Evolutionary conservation across 2,888 invertebrate species (phyloP), one percentile per base, ranked within the genome.

Genomic region (Clanis bilineata): DNA sequence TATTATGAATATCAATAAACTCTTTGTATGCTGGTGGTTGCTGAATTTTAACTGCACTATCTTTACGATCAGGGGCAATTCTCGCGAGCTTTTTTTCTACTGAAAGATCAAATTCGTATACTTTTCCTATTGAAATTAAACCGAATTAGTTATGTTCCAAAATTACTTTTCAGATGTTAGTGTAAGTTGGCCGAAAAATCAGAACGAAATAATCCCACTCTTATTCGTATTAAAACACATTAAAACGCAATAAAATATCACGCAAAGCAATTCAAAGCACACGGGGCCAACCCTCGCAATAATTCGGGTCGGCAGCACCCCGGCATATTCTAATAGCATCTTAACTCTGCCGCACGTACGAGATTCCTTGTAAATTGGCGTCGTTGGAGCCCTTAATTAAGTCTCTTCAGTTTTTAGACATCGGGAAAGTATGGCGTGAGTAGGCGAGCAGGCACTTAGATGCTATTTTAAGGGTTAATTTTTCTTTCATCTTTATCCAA

Each of bases 301-400:
- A 21, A 5, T 47, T 43, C 1, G 25, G 45, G 15, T 23, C 5
- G 23, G 4, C 22, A 32, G 9, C 9, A 9, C 15, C 41, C 41
- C 12, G n/a, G 18, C 39, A 56, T 39, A 58, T 64, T 83, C 84
- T 79, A 79, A 79, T 82, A 82, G 81, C 76, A 76, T 81, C 78
- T 73, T 73, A 79, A 76, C 71, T 83, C 86, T 83, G 64, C 66
- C 73, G 70, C 85, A 81, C 84, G 81, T 85, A 82, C 80, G 74
- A 69, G 80, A 82, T 86, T 83, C 82, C 83, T 84, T 81, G 79
- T 87, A 88, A 91, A 90, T 90, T 90, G 88, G 85, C 86, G 73
- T 85, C 85, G 86, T 85, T 89, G 81, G 80, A 83, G 79, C 77
- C 84, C 85, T 89, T 90, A 90, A 91, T 91, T 91, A 91, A 90